Evolutionary conservation across 2,888 invertebrate species (phyloP).

Genomic region (Ochlodes sylvanus): DNA sequence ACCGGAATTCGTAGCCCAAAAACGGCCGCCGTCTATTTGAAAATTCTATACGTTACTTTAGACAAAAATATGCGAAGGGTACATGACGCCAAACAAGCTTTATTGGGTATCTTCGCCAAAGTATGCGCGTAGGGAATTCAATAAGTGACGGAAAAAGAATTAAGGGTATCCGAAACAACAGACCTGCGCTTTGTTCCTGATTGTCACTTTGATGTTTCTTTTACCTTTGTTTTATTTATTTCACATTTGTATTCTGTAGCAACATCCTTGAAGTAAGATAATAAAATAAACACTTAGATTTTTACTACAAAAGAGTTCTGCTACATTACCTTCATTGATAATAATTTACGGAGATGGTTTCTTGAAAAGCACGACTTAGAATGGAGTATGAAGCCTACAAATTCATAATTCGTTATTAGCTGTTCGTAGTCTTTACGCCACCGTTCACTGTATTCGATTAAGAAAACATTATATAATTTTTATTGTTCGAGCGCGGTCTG

Average conservation of each 20-base stretch:
- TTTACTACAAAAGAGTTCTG: neutral
- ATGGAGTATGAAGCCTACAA: constrained; percentile 44
- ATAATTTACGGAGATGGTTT: constrained; percentile 47
- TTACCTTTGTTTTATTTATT: constrained; percentile 40
- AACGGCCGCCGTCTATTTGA: constrained; percentile 69
- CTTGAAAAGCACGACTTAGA: constrained; percentile 47
- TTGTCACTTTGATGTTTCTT: constrained; percentile 58
- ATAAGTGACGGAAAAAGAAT: constrained; percentile 78
- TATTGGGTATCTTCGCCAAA: constrained; percentile 78
- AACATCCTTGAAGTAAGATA: no score
- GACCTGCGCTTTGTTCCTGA: constrained; percentile 60
- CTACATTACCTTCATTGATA: constrained; percentile 48
- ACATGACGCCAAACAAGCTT: constrained; percentile 74
- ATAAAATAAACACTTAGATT: no score
- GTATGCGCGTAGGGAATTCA: constrained; percentile 77
- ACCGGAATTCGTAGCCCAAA: constrained; percentile 68
- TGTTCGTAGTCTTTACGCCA: constrained; percentile 49
- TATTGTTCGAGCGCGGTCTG: constrained; percentile 72
- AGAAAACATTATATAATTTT: constrained; percentile 80
- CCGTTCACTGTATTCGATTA: constrained; percentile 65
- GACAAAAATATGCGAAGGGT: constrained; percentile 73
- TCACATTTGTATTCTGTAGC: constrained; percentile 12
- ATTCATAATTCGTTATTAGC: constrained; percentile 57
- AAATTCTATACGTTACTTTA: constrained; percentile 74
- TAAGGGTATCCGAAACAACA: constrained; percentile 64